Conservation (phyloP, 1,140 invertebrate species). For the Magallana ariakensis region DNA sequence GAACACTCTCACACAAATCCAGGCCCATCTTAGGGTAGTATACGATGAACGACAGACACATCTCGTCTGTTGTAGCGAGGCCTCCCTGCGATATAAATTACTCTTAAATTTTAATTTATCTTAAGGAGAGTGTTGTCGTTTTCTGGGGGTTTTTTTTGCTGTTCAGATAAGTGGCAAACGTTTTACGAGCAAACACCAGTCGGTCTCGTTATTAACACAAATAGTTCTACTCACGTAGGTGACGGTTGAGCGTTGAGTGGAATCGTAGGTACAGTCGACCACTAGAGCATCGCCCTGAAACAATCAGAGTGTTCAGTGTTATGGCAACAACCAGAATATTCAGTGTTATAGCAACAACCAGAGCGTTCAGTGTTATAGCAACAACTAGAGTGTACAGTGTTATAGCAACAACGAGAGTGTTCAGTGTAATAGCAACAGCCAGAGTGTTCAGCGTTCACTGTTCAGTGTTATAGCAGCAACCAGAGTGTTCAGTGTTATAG, state of each 20-base stretch:
- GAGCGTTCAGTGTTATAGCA: too few species aligned
- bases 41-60: slow-evolving; percentile 44
- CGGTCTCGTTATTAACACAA: too few species aligned
- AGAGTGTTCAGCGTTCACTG: too few species aligned
- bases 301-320: too few species aligned
- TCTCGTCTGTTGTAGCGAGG: slow-evolving; percentile 28
- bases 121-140: too few species aligned
- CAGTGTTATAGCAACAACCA: too few species aligned
- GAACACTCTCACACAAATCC: slow-evolving; percentile 10
- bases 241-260: neutral
- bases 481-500: too few species aligned
- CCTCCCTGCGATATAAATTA: slow-evolving; percentile 14
- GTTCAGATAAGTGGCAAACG: neutral
- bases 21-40: slow-evolving; percentile 41
- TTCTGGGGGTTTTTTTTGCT: neutral
- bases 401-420: too few species aligned
- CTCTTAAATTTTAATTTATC: too few species aligned
- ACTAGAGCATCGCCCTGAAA: slow-evolving; percentile 19
- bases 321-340: too few species aligned
- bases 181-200: neutral
- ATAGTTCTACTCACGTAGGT: neutral
- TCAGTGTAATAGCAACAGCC: neutral
- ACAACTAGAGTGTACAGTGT: too few species aligned
- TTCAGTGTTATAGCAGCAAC: too few species aligned
- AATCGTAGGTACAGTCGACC: slow-evolving; percentile 24